Percentiles rank a stretch among this genome's conserved stretches.
These are phyloP conservation scores for Listronotus bonariensis DNA, from an alignment of 1,140 invertebrate genomes.

Conservation along the genomic window DNA sequence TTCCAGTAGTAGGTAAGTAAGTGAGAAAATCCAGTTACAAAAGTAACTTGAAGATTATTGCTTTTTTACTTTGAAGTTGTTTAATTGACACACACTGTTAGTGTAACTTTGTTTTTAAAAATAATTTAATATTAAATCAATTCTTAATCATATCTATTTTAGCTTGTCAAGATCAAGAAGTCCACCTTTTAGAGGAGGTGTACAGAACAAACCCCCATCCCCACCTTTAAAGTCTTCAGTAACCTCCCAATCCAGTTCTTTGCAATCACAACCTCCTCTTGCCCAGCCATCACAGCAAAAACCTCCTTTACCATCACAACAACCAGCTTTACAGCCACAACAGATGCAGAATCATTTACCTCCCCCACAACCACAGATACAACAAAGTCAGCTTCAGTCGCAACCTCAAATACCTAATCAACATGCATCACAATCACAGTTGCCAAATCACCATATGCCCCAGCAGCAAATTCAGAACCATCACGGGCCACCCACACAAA, in stretches of 20 bases:
- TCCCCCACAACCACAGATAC: conserved; percentile 1
- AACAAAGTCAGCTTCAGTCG: conserved; percentile 2
- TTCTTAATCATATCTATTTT: not conserved
- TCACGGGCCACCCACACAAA: no score
- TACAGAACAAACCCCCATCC: conserved; percentile 8
- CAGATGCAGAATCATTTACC: not conserved
- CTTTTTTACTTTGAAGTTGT: no score
- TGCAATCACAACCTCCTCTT: not conserved
- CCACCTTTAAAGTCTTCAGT: conserved; percentile 6
- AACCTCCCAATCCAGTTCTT: not conserved
- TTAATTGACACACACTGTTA: not conserved
- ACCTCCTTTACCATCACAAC: not conserved
- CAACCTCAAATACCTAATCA: conserved; percentile 11
- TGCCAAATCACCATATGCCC: no score
- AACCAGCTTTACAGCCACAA: conserved; percentile 1
- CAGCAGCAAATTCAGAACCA: no score
- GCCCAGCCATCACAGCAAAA: not conserved
- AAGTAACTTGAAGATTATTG: no score
- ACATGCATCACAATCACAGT: conserved; percentile 9
- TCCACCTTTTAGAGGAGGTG: conserved; percentile 6
- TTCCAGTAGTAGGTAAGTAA: conserved; percentile 22
- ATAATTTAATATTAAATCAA: not conserved
- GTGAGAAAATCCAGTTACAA: no score
- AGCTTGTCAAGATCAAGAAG: conserved; percentile 26
- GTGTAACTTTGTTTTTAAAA: conserved; percentile 12